These are phyloP conservation scores for Cyanoderma ruficeps DNA, from an alignment of 2,113 vertebrate genomes.

Conservation along the genomic window DNA sequence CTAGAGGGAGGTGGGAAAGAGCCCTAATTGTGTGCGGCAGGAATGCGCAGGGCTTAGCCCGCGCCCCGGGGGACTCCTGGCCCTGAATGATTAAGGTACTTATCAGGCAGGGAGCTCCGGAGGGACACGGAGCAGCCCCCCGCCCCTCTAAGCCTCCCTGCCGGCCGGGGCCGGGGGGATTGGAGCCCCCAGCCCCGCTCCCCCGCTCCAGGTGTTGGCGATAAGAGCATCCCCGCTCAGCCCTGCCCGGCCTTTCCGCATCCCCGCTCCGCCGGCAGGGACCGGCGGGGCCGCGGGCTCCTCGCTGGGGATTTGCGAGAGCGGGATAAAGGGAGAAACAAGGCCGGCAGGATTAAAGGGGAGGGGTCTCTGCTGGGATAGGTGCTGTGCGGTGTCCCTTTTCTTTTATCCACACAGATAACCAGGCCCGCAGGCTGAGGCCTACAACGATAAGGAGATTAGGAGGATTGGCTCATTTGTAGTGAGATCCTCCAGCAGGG, in stretches of 20 bases:
- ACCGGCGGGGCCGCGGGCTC: not conserved
- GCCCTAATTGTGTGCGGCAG: slow-evolving; percentile 31
- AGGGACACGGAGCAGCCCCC: slow-evolving; percentile 21
- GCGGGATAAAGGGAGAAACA: slow-evolving; percentile 55
- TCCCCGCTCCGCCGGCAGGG: not conserved
- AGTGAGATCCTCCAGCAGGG: slow-evolving; percentile 73
- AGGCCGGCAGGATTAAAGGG: slow-evolving; percentile 52
- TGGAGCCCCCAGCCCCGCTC: not conserved
- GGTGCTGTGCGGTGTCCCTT: slow-evolving; percentile 50
- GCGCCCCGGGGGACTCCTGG: slow-evolving; percentile 46
- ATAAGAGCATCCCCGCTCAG: slow-evolving; percentile 24
- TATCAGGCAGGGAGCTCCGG: slow-evolving; percentile 42
- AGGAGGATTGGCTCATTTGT: slow-evolving; percentile 76
- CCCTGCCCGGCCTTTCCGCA: not conserved
- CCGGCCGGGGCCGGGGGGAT: not conserved
- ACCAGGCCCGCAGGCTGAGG: slow-evolving; percentile 70
- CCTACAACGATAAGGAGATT: slow-evolving; percentile 80
- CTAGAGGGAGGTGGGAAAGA: not conserved
- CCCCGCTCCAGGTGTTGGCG: slow-evolving; percentile 40
- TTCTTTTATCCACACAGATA: slow-evolving; percentile 65
- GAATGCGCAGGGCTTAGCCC: slow-evolving; percentile 24
- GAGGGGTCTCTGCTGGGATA: slow-evolving; percentile 46
- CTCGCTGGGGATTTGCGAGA: not conserved
- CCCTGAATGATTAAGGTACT: slow-evolving; percentile 41
- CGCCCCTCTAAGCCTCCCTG: slow-evolving; percentile 22